These are phyloP conservation scores for Manis pentadactyla DNA, from an alignment of 2,797 vertebrate genomes.

Conservation along the genomic window DNA sequence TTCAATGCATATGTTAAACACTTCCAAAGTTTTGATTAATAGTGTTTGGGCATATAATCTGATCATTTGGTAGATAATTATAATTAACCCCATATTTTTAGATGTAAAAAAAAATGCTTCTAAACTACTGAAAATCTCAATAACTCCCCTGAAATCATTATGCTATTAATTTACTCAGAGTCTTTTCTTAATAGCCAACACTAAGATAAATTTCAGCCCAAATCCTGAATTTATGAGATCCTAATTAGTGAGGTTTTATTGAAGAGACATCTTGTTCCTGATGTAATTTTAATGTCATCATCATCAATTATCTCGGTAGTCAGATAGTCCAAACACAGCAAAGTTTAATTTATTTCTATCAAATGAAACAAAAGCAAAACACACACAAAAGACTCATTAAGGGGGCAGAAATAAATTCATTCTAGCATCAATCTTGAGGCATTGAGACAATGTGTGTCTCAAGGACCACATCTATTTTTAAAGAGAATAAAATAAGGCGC, in stretches of 20 bases:
- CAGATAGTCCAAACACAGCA: rapidly evolving
- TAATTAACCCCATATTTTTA: not conserved
- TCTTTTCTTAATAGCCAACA: rapidly evolving
- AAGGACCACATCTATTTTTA: not conserved
- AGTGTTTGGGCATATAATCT: not conserved
- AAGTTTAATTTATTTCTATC: not conserved
- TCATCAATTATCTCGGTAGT: not conserved
- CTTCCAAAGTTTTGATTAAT: not conserved
- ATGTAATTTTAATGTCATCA: not conserved
- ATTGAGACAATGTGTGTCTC: rapidly evolving
- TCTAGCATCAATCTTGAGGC: rapidly evolving
- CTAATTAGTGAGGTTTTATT: constrained; percentile 14
- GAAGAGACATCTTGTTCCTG: not conserved
- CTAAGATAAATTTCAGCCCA: constrained; percentile 43
- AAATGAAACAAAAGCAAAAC: not conserved
- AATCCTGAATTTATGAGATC: constrained; percentile 61
- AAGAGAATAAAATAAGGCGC: not conserved
- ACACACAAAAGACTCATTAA: rapidly evolving
- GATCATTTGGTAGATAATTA: not conserved
- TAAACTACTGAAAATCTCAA: not conserved
- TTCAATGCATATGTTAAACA: rapidly evolving
- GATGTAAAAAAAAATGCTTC: not conserved
- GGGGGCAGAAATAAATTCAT: not conserved
- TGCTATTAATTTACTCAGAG: rapidly evolving
- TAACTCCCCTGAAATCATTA: not conserved